Evolutionary conservation across 2,888 invertebrate genomes (phyloP).

Genomic region (Tricholauxania praeusta): DNA sequence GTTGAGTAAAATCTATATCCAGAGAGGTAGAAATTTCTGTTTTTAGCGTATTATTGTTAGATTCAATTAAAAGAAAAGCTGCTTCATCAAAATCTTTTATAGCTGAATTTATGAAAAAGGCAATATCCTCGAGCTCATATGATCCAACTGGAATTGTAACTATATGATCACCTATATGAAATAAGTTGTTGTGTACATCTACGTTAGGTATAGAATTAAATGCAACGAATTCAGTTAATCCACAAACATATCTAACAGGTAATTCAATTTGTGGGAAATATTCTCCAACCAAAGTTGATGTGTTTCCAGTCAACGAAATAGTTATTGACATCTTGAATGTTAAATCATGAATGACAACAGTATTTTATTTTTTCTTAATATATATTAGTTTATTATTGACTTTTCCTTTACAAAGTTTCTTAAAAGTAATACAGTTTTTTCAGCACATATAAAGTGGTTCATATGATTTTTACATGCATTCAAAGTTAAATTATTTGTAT

Average conservation of each 20-base stretch:
- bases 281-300: constrained; percentile 45
- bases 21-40: too few species aligned
- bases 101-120: not conserved
- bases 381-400: not conserved
- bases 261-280: constrained; percentile 38
- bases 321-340: constrained; percentile 24
- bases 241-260: constrained; percentile 48
- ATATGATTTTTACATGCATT: constrained; percentile 1
- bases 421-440: not conserved
- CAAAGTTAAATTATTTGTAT: not conserved
- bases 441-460: constrained; percentile 5
- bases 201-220: too few species aligned
- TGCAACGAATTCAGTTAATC: constrained; percentile 52
- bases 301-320: constrained; percentile 40
- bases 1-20: too few species aligned
- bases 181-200: constrained; percentile 50
- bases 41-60: too few species aligned
- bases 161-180: constrained; percentile 49
- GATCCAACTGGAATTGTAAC: constrained; percentile 53
- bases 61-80: not conserved
- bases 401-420: too few species aligned
- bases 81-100: constrained; percentile 15
- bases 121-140: constrained; percentile 57
- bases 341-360: not conserved
- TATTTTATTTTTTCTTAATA: not conserved